Conservation (phyloP, 1,140 invertebrate species). For the Araneus ventricosus region DNA sequence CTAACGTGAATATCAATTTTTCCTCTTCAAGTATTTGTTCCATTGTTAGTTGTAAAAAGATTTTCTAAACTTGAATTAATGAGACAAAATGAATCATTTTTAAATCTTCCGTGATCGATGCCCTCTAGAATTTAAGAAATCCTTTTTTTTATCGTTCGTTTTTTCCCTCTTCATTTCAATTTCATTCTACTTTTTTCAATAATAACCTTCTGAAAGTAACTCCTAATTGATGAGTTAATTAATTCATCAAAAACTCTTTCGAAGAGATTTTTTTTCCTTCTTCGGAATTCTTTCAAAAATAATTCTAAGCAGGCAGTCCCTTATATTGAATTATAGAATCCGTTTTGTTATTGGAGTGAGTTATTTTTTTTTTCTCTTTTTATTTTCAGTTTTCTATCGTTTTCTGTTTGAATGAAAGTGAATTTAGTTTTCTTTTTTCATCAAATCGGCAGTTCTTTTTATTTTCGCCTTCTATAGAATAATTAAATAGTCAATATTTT, state of each 20-base stretch:
- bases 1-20: too few relatives aligned
- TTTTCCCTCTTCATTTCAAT: background rate
- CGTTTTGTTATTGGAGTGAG: background rate
- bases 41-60: too few relatives aligned
- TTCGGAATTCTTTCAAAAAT: background rate
- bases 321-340: constrained; percentile 5
- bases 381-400: background rate
- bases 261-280: background rate
- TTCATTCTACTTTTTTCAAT: background rate
- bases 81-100: background rate
- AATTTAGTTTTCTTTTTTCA: background rate
- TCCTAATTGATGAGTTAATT: constrained; percentile 25
- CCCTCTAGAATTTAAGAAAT: background rate
- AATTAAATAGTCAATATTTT: too few relatives aligned
- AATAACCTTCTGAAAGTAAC: background rate
- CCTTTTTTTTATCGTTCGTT: background rate
- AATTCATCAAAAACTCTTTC: constrained; percentile 1
- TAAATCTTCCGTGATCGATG: background rate
- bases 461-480: too few relatives aligned
- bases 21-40: too few relatives aligned
- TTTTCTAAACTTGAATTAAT: too few relatives aligned
- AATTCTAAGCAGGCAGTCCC: background rate
- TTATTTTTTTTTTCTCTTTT: background rate
- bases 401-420: background rate
- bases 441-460: too few relatives aligned